phyloP scores from a whole-genome alignment of 92 coral and sea anemone genomes.

The Epizoanthus scotinus region DNA sequence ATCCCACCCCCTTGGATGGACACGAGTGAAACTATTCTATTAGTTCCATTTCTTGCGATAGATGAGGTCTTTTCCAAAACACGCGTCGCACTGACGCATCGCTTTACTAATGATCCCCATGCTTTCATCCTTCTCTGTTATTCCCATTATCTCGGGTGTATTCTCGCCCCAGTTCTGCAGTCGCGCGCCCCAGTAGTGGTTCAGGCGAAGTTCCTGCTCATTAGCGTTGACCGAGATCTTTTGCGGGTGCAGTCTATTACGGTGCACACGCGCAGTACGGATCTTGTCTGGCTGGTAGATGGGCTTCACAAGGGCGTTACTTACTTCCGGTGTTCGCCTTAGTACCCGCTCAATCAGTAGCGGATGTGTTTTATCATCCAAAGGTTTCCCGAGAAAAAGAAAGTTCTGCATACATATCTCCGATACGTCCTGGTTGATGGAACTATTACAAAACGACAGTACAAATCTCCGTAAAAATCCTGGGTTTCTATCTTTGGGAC shows the following conservation, averaged over 20 bases:
- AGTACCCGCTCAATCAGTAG: conserved; percentile 45
- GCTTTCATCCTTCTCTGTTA: conserved; percentile 52
- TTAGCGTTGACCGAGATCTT: conserved; percentile 18
- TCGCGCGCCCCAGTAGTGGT: conserved; percentile 87
- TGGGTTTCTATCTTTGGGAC: conserved; percentile 14
- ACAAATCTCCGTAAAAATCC: conserved; percentile 43
- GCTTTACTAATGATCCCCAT: conserved; percentile 47
- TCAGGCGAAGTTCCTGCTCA: conserved; percentile 42
- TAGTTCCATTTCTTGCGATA: conserved; percentile 13
- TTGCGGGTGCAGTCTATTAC: conserved; percentile 10
- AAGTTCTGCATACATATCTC: conserved; percentile 45
- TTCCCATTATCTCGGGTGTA: conserved; percentile 58
- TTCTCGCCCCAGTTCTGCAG: conserved; percentile 85
- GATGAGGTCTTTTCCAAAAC: background rate
- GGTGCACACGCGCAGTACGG: conserved; percentile 40
- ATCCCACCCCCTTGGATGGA: no score
- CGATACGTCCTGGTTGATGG: conserved; percentile 18
- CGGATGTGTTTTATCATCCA: conserved; percentile 30
- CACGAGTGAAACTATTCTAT: background rate
- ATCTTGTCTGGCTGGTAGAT: conserved; percentile 37
- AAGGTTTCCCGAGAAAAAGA: conserved; percentile 55
- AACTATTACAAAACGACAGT: background rate
- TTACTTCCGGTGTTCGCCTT: conserved; percentile 38
- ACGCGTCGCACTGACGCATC: conserved; percentile 45
- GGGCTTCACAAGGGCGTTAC: conserved; percentile 46